These are phyloP conservation scores for Lycopodina hypogea DNA, from an alignment of 37 sponge, comb jelly and placozoan species.

Conservation along the genomic window DNA sequence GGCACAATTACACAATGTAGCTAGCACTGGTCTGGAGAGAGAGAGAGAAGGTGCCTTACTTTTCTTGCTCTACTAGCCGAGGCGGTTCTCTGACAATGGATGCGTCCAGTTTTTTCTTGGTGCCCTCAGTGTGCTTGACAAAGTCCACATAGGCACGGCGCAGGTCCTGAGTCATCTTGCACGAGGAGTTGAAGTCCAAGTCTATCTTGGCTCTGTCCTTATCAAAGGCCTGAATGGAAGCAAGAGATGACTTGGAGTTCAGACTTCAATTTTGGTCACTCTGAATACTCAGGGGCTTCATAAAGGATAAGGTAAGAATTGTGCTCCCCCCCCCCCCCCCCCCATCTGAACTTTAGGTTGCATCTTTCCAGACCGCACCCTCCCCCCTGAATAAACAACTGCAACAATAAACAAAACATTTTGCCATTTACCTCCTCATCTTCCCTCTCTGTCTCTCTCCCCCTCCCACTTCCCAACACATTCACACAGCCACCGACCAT, in stretches of 20 bases:
- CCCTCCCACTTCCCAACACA: not conserved
- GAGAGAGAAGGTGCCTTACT: constrained; percentile 24
- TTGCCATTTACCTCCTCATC: no score
- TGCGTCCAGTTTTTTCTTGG: constrained; percentile 42
- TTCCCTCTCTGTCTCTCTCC: not conserved
- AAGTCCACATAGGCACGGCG: constrained; percentile 26
- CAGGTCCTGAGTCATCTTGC: constrained; percentile 34
- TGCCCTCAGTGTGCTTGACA: constrained; percentile 27
- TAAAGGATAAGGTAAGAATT: not conserved
- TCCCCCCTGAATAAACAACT: no score
- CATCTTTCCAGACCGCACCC: no score
- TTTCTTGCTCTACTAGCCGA: constrained; percentile 35
- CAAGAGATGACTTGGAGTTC: no score
- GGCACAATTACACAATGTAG: no score
- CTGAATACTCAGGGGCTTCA: no score
- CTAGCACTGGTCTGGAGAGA: not conserved
- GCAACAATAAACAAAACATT: no score
- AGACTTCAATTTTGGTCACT: no score
- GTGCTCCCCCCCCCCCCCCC: no score
- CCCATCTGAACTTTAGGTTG: no score
- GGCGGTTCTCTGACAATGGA: constrained; percentile 6
- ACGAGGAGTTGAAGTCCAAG: constrained; percentile 14
- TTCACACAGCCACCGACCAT: not conserved
- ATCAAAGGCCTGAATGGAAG: constrained; percentile 33
- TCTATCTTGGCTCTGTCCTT: constrained; percentile 32